These are phyloP conservation scores for Margaritifera margaritifera DNA, from an alignment of 2,888 invertebrate genomes.

Conservation along the genomic window DNA sequence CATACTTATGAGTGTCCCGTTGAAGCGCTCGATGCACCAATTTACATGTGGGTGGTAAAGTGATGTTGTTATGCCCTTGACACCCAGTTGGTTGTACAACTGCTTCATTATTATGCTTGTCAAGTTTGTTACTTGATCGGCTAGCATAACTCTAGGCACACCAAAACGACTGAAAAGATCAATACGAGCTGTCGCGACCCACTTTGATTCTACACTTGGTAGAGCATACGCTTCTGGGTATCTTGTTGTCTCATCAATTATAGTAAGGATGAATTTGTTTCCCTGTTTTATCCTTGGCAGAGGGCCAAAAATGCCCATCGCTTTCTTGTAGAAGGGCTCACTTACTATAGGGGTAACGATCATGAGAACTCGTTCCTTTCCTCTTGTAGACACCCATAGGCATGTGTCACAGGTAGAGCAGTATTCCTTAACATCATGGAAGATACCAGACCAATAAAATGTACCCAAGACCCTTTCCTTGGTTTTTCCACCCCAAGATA, in stretches of 20 bases:
- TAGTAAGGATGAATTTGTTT: not conserved
- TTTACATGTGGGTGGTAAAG: slow-evolving; percentile 15
- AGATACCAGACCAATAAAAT: too few species aligned
- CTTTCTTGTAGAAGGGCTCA: not conserved
- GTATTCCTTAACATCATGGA: too few species aligned
- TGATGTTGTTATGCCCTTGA: not conserved
- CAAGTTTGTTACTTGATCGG: slow-evolving; percentile 8
- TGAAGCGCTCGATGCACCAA: slow-evolving; percentile 37
- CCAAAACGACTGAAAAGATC: slow-evolving; percentile 3
- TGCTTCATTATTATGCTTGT: slow-evolving; percentile 6
- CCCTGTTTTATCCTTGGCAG: not conserved
- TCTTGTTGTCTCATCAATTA: not conserved
- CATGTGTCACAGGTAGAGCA: too few species aligned
- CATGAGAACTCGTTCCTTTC: too few species aligned
- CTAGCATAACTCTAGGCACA: not conserved
- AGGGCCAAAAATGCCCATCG: not conserved
- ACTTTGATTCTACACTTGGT: slow-evolving; percentile 2
- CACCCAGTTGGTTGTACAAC: not conserved
- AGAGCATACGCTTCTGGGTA: slow-evolving; percentile 1
- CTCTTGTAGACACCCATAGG: too few species aligned
- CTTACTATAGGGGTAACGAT: not conserved
- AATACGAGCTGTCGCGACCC: slow-evolving; percentile 4
- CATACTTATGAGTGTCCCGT: slow-evolving; percentile 39
- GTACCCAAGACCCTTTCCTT: too few species aligned
- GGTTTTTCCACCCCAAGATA: too few species aligned